Base-by-base conservation (phyloP, 2,797 vertebrate species). In the Chelonia mydas region DNA sequence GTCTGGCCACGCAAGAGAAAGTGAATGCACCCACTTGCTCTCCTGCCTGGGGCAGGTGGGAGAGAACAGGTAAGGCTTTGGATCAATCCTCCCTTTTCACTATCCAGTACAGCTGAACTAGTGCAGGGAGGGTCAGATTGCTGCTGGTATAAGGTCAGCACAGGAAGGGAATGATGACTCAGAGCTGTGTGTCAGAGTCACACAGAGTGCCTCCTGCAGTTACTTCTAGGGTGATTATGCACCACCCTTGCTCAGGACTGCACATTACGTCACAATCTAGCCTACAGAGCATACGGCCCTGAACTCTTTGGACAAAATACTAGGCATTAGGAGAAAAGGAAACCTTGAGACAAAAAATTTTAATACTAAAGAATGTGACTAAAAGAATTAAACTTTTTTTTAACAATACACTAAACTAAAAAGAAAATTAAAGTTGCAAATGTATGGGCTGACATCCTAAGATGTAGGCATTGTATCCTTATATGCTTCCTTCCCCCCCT, bases 101-200 rank as follows among this genome's bases (percentile, higher is more conserved):
- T 15, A n/a, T 54, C 53, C 74, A 78, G 31, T 2, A 0, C 25
- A 87, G 15, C 19, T 95, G 83, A 37, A 23, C 79, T 91, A 41
- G n/a, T 88, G 53, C 78, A 37, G 83, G 90, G 76, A 83, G n/a
- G 23, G 47, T 50, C 2, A 37, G 33, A 86, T 25, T 45, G 47
- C 31, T 81, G 51, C 28, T 77, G 84, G 54, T 51, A 51, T 76
- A 54, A 8, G 77, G 23, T 33, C 61, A 85, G n/a, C n/a, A 5
- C 27, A 28, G 45, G 25, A 23, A 27, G 13, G 25, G 74, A 76
- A 53, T 17, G 1, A 7, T 84, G 49, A n/a, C 49, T 61, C 61
- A 50, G 53, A 79, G 53, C 49, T 0, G 0, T 9, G 5, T 53
- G n/a, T 88, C 61, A 72, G 37, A 61, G 77, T 11, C 0, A 0